These are phyloP conservation scores for Forbesichthys agassizii DNA, from an alignment of 2,113 vertebrate species.

Conservation along the genomic window DNA sequence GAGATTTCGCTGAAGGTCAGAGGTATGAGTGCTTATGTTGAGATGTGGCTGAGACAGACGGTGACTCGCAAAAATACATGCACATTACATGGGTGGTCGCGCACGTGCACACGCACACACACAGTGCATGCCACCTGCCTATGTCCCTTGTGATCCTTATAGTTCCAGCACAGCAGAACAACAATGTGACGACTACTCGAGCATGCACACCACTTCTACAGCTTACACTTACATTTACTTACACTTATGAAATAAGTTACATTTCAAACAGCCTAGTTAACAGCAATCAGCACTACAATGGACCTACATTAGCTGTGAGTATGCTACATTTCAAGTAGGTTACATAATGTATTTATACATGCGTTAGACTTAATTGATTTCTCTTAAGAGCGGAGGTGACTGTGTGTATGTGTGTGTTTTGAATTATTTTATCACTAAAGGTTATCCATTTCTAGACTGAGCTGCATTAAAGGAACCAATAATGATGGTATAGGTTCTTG, in stretches of 20 bases:
- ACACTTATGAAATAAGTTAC: background rate
- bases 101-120: background rate
- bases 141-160: constrained; percentile 27
- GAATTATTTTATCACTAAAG: background rate
- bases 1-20: constrained; percentile 1
- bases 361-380: background rate
- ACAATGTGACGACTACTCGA: background rate
- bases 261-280: background rate
- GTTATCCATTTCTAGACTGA: background rate
- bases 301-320: too few relatives aligned
- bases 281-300: too few relatives aligned
- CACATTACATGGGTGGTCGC: background rate
- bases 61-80: background rate
- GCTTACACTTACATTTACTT: background rate
- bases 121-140: constrained; percentile 10
- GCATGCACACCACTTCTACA: background rate
- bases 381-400: background rate
- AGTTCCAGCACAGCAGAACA: constrained; percentile 27
- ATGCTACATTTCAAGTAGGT: too few relatives aligned
- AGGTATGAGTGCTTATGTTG: constrained; percentile 1
- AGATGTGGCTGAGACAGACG: background rate
- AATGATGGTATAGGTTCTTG: background rate
- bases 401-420: too few relatives aligned
- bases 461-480: background rate
- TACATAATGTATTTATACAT: background rate